Evolutionary conservation across 1,140 invertebrate species (phyloP), one percentile per base, ranked within the genome.

Genomic region (Cydia fagiglandana): DNA sequence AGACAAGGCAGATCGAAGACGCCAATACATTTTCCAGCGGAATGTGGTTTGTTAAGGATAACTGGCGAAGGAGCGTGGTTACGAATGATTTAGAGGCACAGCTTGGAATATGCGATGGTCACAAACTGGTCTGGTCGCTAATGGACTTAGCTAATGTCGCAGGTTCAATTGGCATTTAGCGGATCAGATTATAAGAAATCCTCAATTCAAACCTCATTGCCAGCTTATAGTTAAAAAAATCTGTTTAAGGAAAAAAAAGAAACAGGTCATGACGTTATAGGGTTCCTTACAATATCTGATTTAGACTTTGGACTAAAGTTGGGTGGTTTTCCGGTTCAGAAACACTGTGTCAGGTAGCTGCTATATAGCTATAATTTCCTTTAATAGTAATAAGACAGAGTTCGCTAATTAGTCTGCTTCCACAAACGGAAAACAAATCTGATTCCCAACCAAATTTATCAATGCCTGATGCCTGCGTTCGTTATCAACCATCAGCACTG

Each of bases 11-110:
- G 28, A 70, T 70, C 13, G 34, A 70, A 41, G 30, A 38, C 66
- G 41, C 10, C 66, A 41, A 38, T 70, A 70, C 30, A 70, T 70
- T 70, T 68, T 41, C 28, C 30, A 70, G 15, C 20, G 66, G 66
- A 70, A 70, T 70, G 66, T 30, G 17, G 66, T 70, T 70, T 70
- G 66, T 70, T 70, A 70, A 70, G 66, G 66, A 41, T 38, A 70
- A 70, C 66, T 70, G 66, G 66, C 34, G n/a, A n/a, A 10, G 34
- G 34, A 34, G 64, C 30, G 64, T 20, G 64, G 64, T 68, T 68
- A 41, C 4, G 66, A 70, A 70, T 70, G 66, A 70, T 70, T 70
- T 70, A 70, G 34, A 17, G 28, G 4, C 64, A 2, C 64, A 34
- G 66, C 30, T 17, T 15, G 34, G 34, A 70, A 38, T 70, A 70